A percentile compares a stretch with the other conserved stretches of the same genome.
These are phyloP conservation scores for Eutrigla gurnardus DNA, from an alignment of 2,797 vertebrate species.

Conservation along the genomic window DNA sequence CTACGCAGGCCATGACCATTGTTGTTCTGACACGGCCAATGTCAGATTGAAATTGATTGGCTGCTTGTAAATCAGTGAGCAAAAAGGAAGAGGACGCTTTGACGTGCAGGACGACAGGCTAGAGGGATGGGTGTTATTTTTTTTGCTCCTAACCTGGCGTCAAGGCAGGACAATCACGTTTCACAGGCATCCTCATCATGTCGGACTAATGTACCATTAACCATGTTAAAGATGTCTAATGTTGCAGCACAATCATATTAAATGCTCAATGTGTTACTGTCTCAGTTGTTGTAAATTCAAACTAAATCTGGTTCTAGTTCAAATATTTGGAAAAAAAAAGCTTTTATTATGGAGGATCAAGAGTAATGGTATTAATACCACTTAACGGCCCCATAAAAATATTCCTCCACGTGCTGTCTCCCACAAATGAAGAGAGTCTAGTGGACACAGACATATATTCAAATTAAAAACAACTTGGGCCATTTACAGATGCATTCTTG, in stretches of 20 bases:
- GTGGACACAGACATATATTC: conserved; percentile 59
- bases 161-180: conserved; percentile 9
- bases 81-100: conserved; percentile 49
- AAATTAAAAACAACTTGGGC: conserved; percentile 76
- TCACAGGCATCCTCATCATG: neutral
- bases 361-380: conserved; percentile 21
- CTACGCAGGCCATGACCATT: conserved; percentile 71
- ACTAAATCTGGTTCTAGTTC: neutral
- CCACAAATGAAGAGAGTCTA: conserved; percentile 39
- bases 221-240: neutral
- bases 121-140: conserved; percentile 16
- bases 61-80: conserved; percentile 72
- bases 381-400: conserved; percentile 9
- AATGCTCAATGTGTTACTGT: neutral
- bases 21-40: conserved; percentile 79
- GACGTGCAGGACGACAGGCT: conserved; percentile 35
- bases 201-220: neutral
- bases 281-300: neutral
- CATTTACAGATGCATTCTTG: conserved; percentile 74
- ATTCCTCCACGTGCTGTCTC: conserved; percentile 23
- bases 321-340: conserved; percentile 13
- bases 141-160: conserved; percentile 25
- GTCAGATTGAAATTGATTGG: conserved; percentile 82
- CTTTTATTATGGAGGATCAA: conserved; percentile 19
- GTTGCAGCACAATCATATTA: neutral